Percentiles rank a stretch among this genome's conserved stretches.
Conservation (phyloP, 2,113 vertebrate genomes). For the Eptatretus burgeri region DNA sequence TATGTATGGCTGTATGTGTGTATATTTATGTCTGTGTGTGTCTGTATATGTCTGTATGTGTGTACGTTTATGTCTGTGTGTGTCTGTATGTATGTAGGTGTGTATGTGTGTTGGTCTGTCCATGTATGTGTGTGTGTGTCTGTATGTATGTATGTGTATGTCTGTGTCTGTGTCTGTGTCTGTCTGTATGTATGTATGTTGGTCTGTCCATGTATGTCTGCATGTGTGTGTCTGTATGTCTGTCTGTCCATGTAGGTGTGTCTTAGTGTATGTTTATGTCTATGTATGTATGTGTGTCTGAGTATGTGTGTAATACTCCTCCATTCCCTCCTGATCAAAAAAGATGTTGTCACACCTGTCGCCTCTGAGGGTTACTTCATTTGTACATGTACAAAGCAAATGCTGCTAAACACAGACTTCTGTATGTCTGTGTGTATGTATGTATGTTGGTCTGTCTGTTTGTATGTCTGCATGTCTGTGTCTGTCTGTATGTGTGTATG, state of each 20-base stretch:
- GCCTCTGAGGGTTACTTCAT: too few relatives aligned
- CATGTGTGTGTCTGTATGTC: constrained; percentile 1
- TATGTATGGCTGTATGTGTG: neutral
- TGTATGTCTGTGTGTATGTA: neutral
- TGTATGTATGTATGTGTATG: neutral
- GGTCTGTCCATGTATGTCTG: neutral
- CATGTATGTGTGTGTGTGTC: neutral
- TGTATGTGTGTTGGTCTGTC: neutral
- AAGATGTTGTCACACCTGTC: too few relatives aligned
- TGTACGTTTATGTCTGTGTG: neutral
- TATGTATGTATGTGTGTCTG: neutral
- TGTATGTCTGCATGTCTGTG: neutral
- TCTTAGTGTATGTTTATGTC: neutral
- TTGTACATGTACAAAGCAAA: neutral
- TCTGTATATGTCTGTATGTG: neutral
- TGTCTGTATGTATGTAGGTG: too few relatives aligned
- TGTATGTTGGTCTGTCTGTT: too few relatives aligned
- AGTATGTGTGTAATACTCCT: neutral
- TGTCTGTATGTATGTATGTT: neutral
- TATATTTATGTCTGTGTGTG: neutral
- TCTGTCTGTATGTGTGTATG: neutral
- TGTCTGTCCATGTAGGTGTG: neutral
- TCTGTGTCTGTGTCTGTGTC: neutral
- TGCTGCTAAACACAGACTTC: neutral
- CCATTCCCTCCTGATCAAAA: too few relatives aligned